Evolutionary conservation across 2,888 invertebrate genomes (phyloP).

Genomic region (Cistogaster globosa): DNA sequence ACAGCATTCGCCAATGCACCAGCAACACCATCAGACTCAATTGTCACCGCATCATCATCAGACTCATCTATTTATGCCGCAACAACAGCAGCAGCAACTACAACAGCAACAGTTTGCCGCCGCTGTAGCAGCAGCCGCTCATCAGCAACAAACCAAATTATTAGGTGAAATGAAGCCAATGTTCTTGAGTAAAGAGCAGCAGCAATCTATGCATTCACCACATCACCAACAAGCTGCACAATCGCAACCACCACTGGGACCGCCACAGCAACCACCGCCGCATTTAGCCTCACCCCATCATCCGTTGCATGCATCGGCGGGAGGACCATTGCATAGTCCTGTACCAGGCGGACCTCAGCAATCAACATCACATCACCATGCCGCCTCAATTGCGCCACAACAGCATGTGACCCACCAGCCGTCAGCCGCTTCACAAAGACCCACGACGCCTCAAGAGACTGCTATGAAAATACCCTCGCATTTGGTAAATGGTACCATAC

Average conservation of each 20-base stretch:
- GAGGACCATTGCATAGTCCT: conserved; percentile 60
- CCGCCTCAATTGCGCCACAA: conserved; percentile 58
- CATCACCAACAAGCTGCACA: conserved; percentile 76
- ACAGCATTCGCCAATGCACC: conserved; percentile 79
- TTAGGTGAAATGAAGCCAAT: conserved; percentile 78
- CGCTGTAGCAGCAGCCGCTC: conserved; percentile 78
- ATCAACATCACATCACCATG: conserved; percentile 69
- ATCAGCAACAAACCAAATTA: conserved; percentile 79
- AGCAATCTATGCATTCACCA: conserved; percentile 78
- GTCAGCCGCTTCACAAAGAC: conserved; percentile 66
- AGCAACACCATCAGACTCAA: conserved; percentile 80
- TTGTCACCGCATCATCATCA: conserved; percentile 81
- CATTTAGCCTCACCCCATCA: conserved; percentile 79
- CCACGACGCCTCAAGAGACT: conserved; percentile 81
- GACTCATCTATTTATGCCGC: conserved; percentile 79
- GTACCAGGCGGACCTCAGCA: conserved; percentile 57
- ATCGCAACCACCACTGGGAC: conserved; percentile 78
- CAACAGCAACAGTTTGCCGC: conserved; percentile 79
- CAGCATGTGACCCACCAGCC: conserved; percentile 63
- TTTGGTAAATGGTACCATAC: conserved; percentile 94
- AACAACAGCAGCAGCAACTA: conserved; percentile 79
- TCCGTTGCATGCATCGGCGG: conserved; percentile 77
- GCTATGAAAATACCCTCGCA: conserved; percentile 86
- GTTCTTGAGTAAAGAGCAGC: conserved; percentile 79
- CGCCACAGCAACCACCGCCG: conserved; percentile 78